Percentiles rank a stretch among this genome's conserved stretches.
phyloP scores from a whole-genome alignment of 2,888 invertebrate genomes.

The Doris montereyensis region DNA sequence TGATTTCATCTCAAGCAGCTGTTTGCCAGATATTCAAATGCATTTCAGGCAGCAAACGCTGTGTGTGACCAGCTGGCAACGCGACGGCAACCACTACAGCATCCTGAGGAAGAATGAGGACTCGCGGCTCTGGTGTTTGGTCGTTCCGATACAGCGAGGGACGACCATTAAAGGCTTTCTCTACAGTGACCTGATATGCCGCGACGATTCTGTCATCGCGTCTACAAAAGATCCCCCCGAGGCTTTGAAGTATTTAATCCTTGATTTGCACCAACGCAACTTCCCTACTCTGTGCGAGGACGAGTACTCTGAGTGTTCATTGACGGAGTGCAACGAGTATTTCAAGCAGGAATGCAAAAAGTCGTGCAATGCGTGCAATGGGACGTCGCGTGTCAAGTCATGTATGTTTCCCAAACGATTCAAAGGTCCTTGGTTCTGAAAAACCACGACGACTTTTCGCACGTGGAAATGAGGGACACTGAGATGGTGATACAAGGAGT shows the following conservation, averaged over 20 bases:
- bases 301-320: conserved; percentile 58
- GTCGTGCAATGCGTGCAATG: conserved; percentile 57
- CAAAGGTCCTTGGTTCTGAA: conserved; percentile 53
- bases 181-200: conserved; percentile 56
- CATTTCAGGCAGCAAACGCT: conserved; percentile 50
- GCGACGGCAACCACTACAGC: conserved; percentile 51
- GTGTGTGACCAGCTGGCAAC: conserved; percentile 57
- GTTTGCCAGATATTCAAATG: conserved; percentile 52
- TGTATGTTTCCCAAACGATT: conserved; percentile 56
- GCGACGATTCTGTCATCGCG: not conserved
- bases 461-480: conserved; percentile 28
- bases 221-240: not conserved
- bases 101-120: conserved; percentile 50
- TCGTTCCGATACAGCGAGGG: conserved; percentile 45
- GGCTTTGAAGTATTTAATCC: conserved; percentile 45
- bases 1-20: conserved; percentile 55
- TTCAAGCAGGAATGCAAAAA: conserved; percentile 58
- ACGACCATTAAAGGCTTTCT: conserved; percentile 42
- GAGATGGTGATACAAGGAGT: conserved; percentile 46
- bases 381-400: conserved; percentile 45
- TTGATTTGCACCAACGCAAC: conserved; percentile 50
- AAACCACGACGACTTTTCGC: conserved; percentile 23
- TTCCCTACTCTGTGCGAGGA: conserved; percentile 59
- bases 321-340: conserved; percentile 51
- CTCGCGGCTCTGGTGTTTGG: conserved; percentile 54